A percentile compares a stretch with the other conserved stretches of the same genome.
Conservation (phyloP, 2,113 vertebrate species). For the Natator depressus region DNA sequence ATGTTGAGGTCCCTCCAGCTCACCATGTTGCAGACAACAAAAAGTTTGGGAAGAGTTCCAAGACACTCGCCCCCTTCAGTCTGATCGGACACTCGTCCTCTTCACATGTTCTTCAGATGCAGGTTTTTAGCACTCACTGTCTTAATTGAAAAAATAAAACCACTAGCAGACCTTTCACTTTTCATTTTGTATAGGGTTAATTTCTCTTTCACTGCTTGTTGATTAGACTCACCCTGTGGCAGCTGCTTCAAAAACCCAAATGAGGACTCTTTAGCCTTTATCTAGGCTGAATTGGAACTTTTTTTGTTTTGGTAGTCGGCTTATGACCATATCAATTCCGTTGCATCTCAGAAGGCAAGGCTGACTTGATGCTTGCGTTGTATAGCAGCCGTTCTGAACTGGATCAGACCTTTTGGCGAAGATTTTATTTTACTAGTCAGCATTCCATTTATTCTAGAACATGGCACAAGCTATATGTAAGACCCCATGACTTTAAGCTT, state of each 20-base stretch:
- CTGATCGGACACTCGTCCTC: not conserved
- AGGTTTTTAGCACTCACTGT: slow-evolving; percentile 55
- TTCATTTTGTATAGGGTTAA: not conserved
- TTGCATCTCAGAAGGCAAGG: not conserved
- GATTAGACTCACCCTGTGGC: slow-evolving; percentile 54
- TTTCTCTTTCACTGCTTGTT: slow-evolving; percentile 28
- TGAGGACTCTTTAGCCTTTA: slow-evolving; percentile 12
- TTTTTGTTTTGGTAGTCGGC: not conserved
- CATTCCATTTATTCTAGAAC: slow-evolving; percentile 70
- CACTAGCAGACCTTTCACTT: slow-evolving; percentile 75
- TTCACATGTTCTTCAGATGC: not conserved
- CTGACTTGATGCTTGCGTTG: not conserved
- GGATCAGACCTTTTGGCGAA: slow-evolving; percentile 26
- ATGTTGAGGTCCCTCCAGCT: not conserved
- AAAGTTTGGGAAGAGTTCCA: slow-evolving; percentile 49
- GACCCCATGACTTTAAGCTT: slow-evolving; percentile 43
- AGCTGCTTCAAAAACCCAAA: slow-evolving; percentile 42
- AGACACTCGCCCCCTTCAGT: slow-evolving; percentile 4
- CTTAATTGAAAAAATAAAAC: slow-evolving; percentile 63
- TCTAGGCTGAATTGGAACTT: not conserved
- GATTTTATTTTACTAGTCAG: slow-evolving; percentile 48
- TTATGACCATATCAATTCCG: not conserved
- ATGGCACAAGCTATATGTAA: slow-evolving; percentile 43
- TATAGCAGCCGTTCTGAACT: not conserved
- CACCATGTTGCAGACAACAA: not conserved